Evolutionary conservation across 92 coral and sea anemone genomes (phyloP), one percentile per base, ranked within the genome.

Genomic region (Hydrozoanthus gracilis): DNA sequence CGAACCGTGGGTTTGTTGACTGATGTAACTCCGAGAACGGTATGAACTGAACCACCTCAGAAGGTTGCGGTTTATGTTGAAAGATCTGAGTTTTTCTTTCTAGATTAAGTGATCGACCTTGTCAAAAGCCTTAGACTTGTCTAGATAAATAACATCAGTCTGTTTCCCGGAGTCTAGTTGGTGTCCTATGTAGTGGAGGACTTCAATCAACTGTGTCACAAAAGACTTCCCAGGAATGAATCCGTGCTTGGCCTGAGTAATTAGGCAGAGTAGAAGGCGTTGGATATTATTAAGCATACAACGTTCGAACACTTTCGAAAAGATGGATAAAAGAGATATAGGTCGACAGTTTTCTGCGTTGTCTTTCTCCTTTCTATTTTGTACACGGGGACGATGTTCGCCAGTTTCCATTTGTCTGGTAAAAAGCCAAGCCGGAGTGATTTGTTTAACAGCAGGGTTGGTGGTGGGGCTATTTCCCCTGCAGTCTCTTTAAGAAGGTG

Each of bases 41-140:
- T 47, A 47, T 14, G 78, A 47, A 35, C 73, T 68, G 73, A 68
- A 68, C 73, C 73, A 16, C 45, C n/a, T 68, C 45, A 68, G 73
- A 17, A 68, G 73, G 45, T 68, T 68, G 8, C 73, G 60, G 15
- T 44, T 3, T 4, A 79, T 52, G 74, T 55, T 64, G 52, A 65
- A 78, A 8, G 7, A 54, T 45, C 49, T 9, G 48, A 79, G 58
- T 47, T 79, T 87, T 47, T 48, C 51, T 4, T 68, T 1, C 45
- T 79, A 72, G 12, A 69, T 46, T 71, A 80, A 64, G 44, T 79
- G 86, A 20, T 50, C 52, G 71, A 87, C 90, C 79, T 79, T 87
- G 46, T 79, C 90, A 55, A 87, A 87, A 10, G 90, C 90, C 86
- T 65, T 87, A 35, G 86, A 87, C 90, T 58, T 78, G 86, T 87